These are phyloP conservation scores for Polypterus senegalus DNA, from an alignment of 2,113 vertebrate species.

Conservation along the genomic window DNA sequence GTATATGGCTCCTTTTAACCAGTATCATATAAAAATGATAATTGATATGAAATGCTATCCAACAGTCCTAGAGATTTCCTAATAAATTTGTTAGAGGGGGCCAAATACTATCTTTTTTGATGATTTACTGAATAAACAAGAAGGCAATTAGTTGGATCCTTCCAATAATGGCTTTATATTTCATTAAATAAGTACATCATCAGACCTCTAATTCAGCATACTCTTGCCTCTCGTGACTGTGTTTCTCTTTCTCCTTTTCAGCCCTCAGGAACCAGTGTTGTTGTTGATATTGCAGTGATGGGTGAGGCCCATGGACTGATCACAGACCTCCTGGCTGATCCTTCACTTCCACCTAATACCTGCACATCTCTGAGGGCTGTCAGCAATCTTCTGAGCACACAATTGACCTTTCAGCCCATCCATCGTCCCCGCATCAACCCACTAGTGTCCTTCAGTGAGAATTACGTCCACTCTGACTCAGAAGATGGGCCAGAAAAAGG, in stretches of 20 bases:
- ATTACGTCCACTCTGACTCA: constrained; percentile 76
- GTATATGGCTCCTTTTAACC: no score
- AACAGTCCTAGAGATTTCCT: no score
- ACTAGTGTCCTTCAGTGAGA: constrained; percentile 64
- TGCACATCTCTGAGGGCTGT: constrained; percentile 83
- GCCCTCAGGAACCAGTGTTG: constrained; percentile 89
- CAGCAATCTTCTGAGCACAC: constrained; percentile 87
- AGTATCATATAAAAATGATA: no score
- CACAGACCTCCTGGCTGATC: constrained; percentile 85
- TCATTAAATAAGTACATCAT: no score
- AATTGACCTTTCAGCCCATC: constrained; percentile 84
- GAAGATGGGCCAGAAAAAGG: constrained; percentile 78
- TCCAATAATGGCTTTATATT: no score
- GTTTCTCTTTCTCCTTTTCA: constrained; percentile 28
- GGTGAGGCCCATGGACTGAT: constrained; percentile 94
- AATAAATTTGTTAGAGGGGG: no score
- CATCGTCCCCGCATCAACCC: constrained; percentile 70
- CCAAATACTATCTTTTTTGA: no score
- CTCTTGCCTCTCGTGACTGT: constrained; percentile 2
- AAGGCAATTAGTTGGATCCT: no score
- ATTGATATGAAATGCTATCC: no score
- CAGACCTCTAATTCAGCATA: neutral
- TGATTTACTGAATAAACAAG: no score
- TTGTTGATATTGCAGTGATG: constrained; percentile 94
- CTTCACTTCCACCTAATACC: constrained; percentile 79